Base-by-base conservation (phyloP, 2,113 vertebrate genomes). In the Benitochromis conjunctus region DNA sequence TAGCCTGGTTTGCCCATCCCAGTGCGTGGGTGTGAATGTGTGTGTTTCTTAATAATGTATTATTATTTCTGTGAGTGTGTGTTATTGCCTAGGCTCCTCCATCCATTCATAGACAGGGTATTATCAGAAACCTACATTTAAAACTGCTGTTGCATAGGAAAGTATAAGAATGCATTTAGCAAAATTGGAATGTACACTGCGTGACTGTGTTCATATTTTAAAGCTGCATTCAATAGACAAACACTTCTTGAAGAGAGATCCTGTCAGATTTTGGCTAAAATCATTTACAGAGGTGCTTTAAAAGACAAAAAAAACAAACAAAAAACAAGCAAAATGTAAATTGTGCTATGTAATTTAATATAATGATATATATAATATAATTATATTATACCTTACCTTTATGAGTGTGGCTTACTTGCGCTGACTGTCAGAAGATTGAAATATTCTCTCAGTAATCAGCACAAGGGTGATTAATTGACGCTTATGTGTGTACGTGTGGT, bases 101-200 rank as follows among this genome's bases (percentile, higher is more conserved):
- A 12, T 77, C 56, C 88, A 41, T 82, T 90, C 76, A 74, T 55
- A 56, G 83, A 78, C 69, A 12, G 74, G 57, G 55, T 85, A 10
- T 88, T 78, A 81, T 83, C 83, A 83, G 81, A 88, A 86, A 34
- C 51, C 24, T 7, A 19, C 18, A 81, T 64, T 87, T 88, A 92
- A 85, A 69, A 9, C 54, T 60, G 57, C 77, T 71, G 41, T 71
- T 71, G 21, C 66, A 71, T 16, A 46, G 21, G 41, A 46, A 48
- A 71, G 66, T 71, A 26, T 46, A 43, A 18, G 64, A 69, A 48
- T 56, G 58, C 21, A 81, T 57, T 53, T 24, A 55, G 48, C 34
- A 18, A 57, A 29, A 64, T 79, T 64, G 74, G 24, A 85, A 81
- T 26, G 26, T 69, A 29, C 38, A 79, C 16, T 41, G 34, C 24